Base-by-base conservation (phyloP, 1,140 invertebrate species). In the Drosophila bipectinata region DNA sequence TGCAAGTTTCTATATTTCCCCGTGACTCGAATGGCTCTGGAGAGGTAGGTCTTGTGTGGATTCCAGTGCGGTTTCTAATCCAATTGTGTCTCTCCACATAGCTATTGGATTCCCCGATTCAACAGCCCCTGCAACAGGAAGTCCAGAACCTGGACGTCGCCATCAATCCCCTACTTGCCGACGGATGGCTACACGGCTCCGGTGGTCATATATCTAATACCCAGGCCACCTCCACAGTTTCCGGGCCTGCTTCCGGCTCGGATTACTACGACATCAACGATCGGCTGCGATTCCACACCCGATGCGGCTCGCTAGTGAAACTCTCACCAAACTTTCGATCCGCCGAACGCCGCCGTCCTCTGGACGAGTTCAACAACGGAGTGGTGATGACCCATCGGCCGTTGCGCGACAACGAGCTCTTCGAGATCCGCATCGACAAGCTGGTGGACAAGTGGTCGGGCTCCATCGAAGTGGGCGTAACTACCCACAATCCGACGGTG, bases 341-440 rank as follows among this genome's bases (percentile, higher is more conserved):
- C 5, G 98, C 97, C 0, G 96, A 99, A 92, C 93, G 98, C 52
- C 93, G 96, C 49, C 92, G 96, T 69, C 97, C 98, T 1, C 92
- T 97, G n/a, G 98, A 98, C 91, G 98, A 99, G 92, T 99, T 99
- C 88, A 98, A 98, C 92, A 98, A 98, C 92, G 97, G 96, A 4
- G 97, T 98, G 8, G 97, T 98, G 0, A 97, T 98, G 96, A 98
- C 97, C 0, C 96, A 98, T 85, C 94, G 98, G 51, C 95, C 97
- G 1, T 91, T 99, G 10, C 92, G 94, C 60, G 97, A 98, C 91
- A 96, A 98, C 88, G 98, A 98, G 92, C 92, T 99, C 3, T 99
- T 99, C 92, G 98, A 99, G 93, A 97, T 98, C 84, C 94, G 97
- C 45, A 97, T 99, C 62, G 98, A 99, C 87, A 94, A 95, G 73